A percentile compares a stretch with the other conserved stretches of the same genome.
Conservation (phyloP, 2,888 invertebrate genomes). For the Carcina quercana region DNA sequence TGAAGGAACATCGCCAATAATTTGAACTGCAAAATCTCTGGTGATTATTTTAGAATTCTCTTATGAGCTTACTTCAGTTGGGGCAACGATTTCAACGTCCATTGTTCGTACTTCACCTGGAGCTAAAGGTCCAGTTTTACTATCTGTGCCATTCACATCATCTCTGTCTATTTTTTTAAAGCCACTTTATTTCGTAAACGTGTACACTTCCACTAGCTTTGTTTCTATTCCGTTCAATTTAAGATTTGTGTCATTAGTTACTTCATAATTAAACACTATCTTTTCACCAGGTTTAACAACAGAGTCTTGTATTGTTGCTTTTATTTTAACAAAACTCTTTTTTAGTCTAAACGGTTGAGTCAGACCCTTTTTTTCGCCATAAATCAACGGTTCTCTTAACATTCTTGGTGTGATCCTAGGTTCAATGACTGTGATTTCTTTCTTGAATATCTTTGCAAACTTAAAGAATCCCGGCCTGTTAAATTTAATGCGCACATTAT, state of each 20-base stretch:
- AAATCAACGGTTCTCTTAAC: constrained; percentile 15
- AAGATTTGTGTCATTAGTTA: constrained; percentile 17
- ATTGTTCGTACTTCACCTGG: constrained; percentile 10
- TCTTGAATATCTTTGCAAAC: constrained; percentile 18
- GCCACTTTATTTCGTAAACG: constrained; percentile 9
- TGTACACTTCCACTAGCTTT: constrained; percentile 17
- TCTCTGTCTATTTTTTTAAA: background rate
- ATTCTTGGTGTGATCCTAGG: constrained; percentile 16
- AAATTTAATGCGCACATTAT: constrained; percentile 24
- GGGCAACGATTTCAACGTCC: constrained; percentile 12
- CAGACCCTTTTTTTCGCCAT: constrained; percentile 18
- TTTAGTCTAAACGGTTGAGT: constrained; percentile 17
- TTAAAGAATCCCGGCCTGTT: constrained; percentile 19
- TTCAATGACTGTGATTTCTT: constrained; percentile 21
- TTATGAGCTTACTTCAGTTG: constrained; percentile 11
- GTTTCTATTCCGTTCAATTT: constrained; percentile 14
- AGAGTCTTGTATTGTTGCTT: constrained; percentile 18
- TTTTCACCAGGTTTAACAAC: constrained; percentile 16
- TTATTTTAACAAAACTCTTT: constrained; percentile 17
- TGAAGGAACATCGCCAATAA: constrained; percentile 16
- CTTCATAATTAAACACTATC: constrained; percentile 18
- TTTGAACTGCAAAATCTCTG: constrained; percentile 16
- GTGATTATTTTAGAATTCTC: constrained; percentile 15
- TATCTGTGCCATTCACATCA: constrained; percentile 13
- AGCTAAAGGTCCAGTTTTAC: constrained; percentile 15